Conservation (phyloP, 2,113 vertebrate species). For the Campylomormyrus tamandua region DNA sequence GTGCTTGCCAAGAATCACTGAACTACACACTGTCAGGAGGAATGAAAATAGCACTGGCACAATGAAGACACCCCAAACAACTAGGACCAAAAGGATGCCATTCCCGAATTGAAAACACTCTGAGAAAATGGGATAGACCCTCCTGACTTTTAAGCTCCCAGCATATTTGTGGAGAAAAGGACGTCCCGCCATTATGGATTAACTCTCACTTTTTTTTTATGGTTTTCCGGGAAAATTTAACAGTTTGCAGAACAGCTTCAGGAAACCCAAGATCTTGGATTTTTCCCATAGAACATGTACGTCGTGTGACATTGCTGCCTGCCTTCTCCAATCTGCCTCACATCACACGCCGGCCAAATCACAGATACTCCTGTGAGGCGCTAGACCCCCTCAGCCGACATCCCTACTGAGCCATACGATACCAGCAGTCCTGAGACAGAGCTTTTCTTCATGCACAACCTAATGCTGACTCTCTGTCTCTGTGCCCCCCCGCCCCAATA, state of each 20-base stretch:
- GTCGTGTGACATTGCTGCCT: background rate
- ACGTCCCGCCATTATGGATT: conserved; percentile 19
- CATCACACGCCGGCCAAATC: background rate
- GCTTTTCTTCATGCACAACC: background rate
- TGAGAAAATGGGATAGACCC: conserved; percentile 13
- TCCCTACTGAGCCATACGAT: background rate
- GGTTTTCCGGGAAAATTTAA: background rate
- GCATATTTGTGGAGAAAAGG: conserved; percentile 5
- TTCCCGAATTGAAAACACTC: background rate
- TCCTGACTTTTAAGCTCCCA: background rate
- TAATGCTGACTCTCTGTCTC: background rate
- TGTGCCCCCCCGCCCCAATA: background rate
- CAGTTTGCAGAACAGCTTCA: background rate
- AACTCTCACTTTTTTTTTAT: conserved; percentile 13
- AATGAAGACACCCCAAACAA: background rate
- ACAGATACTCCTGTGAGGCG: background rate
- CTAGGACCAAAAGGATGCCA: conserved; percentile 8
- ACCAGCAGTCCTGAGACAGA: background rate
- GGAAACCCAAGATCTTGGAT: background rate
- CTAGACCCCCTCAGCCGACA: background rate
- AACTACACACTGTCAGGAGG: background rate
- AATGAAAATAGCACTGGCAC: conserved; percentile 19
- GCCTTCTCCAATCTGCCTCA: background rate
- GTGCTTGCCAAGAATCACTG: background rate
- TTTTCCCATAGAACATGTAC: background rate